Percentiles rank a stretch among this genome's conserved stretches.
These are phyloP conservation scores for Volucella inanis DNA, from an alignment of 2,888 invertebrate species.

Conservation along the genomic window DNA sequence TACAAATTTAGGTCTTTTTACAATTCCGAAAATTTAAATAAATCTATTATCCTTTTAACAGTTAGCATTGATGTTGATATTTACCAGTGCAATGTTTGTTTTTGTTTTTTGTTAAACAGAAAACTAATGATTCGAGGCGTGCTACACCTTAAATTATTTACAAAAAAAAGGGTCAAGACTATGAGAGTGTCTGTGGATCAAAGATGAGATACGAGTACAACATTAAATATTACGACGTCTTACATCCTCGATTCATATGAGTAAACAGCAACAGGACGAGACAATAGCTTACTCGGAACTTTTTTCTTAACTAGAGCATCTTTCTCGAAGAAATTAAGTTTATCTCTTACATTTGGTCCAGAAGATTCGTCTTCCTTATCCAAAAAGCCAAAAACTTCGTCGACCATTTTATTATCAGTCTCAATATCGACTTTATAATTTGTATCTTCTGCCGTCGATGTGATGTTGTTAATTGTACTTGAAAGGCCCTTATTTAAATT, in stretches of 20 bases:
- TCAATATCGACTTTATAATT: conserved; percentile 80
- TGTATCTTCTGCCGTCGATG: conserved; percentile 63
- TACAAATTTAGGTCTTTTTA: conserved; percentile 28
- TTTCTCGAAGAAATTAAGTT: conserved; percentile 82
- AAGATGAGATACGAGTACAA: conserved; percentile 13
- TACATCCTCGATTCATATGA: conserved; percentile 77
- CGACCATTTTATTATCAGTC: conserved; percentile 86
- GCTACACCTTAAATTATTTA: conserved; percentile 49
- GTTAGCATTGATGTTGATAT: conserved; percentile 25
- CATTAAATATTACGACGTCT: conserved; percentile 34
- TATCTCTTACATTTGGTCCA: conserved; percentile 82
- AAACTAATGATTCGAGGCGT: conserved; percentile 65
- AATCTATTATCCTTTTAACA: conserved; percentile 22
- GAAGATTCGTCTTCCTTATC: conserved; percentile 84
- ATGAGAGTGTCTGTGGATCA: background rate
- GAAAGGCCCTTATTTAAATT: conserved; percentile 82
- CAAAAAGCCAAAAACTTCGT: conserved; percentile 88
- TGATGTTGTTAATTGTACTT: conserved; percentile 60
- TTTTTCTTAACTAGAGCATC: conserved; percentile 80
- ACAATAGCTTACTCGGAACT: conserved; percentile 82
- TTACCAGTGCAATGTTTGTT: conserved; percentile 45
- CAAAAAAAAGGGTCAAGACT: conserved; percentile 9
- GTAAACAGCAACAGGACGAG: conserved; percentile 80
- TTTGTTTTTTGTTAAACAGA: background rate
- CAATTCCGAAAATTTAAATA: conserved; percentile 1